Conservation (phyloP, 2,797 vertebrate genomes). For the Clamator glandarius region DNA sequence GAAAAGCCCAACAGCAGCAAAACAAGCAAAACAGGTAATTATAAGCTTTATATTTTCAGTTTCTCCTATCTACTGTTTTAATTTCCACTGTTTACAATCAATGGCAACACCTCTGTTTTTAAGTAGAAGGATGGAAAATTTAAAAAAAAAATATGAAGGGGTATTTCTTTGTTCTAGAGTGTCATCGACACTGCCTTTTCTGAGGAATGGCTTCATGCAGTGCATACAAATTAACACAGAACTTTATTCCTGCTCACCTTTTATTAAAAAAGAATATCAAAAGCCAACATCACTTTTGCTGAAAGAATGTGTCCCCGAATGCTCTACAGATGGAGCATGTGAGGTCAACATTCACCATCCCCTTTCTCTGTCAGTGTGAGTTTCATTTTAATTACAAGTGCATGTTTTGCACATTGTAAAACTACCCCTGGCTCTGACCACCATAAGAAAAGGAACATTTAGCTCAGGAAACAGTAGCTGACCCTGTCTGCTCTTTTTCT, state of each 20-base stretch:
- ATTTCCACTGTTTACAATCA: not conserved
- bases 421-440: slow-evolving; percentile 57
- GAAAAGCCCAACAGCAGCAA: not conserved
- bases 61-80: not conserved
- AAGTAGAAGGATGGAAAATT: not conserved
- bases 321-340: slow-evolving; percentile 48
- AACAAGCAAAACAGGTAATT: not conserved
- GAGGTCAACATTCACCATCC: slow-evolving; percentile 27
- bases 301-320: slow-evolving; percentile 50
- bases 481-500: slow-evolving; percentile 76
- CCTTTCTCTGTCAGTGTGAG: slow-evolving; percentile 72
- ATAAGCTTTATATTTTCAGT: not conserved
- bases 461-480: slow-evolving; percentile 81
- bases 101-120: not conserved
- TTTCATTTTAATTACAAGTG: slow-evolving; percentile 71
- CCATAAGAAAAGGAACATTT: slow-evolving; percentile 74
- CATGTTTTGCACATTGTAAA: slow-evolving; percentile 68
- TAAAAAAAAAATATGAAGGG: not conserved
- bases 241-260: slow-evolving; percentile 4
- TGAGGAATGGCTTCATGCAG: not conserved
- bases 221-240: slow-evolving; percentile 5
- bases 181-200: not conserved
- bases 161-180: not conserved
- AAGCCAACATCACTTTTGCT: slow-evolving; percentile 18
- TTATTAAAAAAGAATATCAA: slow-evolving; percentile 5